Evolutionary conservation across 53 echinoderm and acorn worm species (phyloP).

Genomic region (Mesocentrotus franciscanus): DNA sequence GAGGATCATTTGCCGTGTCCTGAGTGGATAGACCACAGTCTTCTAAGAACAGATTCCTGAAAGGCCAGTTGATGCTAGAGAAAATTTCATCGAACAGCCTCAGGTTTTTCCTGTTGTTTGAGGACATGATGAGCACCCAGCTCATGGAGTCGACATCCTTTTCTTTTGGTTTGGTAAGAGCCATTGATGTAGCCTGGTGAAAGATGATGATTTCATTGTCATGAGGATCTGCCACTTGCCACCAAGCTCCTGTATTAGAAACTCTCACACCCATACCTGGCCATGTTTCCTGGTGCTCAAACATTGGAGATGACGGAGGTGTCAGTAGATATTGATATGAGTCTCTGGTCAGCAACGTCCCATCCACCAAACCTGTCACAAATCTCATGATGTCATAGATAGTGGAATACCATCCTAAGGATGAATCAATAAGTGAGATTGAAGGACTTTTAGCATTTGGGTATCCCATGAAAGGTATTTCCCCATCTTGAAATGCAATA

Average conservation of each 20-base stretch:
- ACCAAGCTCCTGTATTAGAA: slow-evolving; percentile 82
- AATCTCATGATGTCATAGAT: slow-evolving; percentile 91
- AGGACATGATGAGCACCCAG: slow-evolving; percentile 85
- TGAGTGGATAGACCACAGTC: slow-evolving; percentile 76
- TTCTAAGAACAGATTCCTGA: slow-evolving; percentile 65
- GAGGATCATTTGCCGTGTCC: slow-evolving; percentile 42
- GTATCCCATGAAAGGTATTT: slow-evolving; percentile 64
- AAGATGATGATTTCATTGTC: slow-evolving; percentile 91
- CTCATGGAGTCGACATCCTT: slow-evolving; percentile 45
- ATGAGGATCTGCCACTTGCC: slow-evolving; percentile 92
- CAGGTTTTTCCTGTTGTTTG: slow-evolving; percentile 91
- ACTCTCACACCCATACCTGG: slow-evolving; percentile 88
- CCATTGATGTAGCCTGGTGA: slow-evolving; percentile 67
- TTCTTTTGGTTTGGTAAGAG: not conserved
- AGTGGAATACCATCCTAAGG: slow-evolving; percentile 93
- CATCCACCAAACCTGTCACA: slow-evolving; percentile 74
- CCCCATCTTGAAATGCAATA: slow-evolving; percentile 73
- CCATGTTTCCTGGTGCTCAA: slow-evolving; percentile 91
- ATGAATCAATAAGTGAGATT: slow-evolving; percentile 72
- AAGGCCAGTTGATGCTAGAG: slow-evolving; percentile 77
- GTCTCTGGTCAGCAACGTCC: slow-evolving; percentile 60
- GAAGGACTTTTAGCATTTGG: not conserved
- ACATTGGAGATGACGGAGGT: slow-evolving; percentile 78
- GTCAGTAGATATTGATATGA: slow-evolving; percentile 64
- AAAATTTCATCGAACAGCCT: slow-evolving; percentile 70